Evolutionary conservation across 2,797 vertebrate species (phyloP).

Genomic region (Amphiprion clarkii): DNA sequence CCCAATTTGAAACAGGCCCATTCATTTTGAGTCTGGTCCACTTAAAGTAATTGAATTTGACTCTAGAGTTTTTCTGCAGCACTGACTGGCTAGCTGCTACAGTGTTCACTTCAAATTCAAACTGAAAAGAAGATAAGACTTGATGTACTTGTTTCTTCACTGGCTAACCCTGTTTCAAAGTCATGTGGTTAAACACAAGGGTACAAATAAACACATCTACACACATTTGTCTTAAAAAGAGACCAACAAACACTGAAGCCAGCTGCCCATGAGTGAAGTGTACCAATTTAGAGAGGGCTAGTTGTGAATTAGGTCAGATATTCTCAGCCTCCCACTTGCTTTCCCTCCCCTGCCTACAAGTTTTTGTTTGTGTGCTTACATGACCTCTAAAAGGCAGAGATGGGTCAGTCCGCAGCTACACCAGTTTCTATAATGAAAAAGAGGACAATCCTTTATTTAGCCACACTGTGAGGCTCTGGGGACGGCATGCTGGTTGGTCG

Average conservation of each 20-base stretch:
- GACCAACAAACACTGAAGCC: constrained; percentile 62
- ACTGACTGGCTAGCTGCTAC: constrained; percentile 45
- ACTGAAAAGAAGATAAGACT: constrained; percentile 42
- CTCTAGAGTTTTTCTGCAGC: constrained; percentile 62
- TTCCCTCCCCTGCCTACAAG: constrained; percentile 21
- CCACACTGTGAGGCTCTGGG: background rate
- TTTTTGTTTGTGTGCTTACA: constrained; percentile 46
- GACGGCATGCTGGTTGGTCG: background rate
- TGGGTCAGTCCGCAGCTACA: constrained; percentile 16
- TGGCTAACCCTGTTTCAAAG: constrained; percentile 50
- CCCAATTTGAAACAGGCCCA: constrained; percentile 75
- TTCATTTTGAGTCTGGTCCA: constrained; percentile 73
- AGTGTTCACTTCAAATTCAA: constrained; percentile 55
- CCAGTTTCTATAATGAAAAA: background rate
- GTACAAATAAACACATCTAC: constrained; percentile 32
- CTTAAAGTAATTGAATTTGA: constrained; percentile 84
- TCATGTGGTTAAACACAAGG: constrained; percentile 44
- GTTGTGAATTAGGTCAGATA: constrained; percentile 72
- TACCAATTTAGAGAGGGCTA: constrained; percentile 53
- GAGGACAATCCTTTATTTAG: constrained; percentile 10
- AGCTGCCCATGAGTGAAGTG: constrained; percentile 59
- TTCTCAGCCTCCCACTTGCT: constrained; percentile 55
- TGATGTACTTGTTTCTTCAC: constrained; percentile 41
- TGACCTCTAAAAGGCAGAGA: constrained; percentile 54
- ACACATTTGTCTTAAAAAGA: constrained; percentile 48